phyloP scores from a whole-genome alignment of 1,140 invertebrate genomes.

The Brachionus sp. region DNA sequence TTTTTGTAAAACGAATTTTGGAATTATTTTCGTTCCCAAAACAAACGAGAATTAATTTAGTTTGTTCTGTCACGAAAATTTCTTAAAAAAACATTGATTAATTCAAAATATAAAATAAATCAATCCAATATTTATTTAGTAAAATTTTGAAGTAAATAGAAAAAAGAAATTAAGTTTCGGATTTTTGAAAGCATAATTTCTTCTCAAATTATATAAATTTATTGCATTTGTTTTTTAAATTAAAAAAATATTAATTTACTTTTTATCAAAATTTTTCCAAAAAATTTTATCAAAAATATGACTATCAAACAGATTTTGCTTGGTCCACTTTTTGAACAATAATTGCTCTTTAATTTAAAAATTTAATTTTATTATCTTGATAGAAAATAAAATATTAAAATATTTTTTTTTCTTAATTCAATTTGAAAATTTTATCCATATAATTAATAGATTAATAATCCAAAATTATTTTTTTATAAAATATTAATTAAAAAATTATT shows the following conservation, averaged over 20 bases:
- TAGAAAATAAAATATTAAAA: not conserved
- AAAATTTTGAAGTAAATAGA: not conserved
- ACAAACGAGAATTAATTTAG: not conserved
- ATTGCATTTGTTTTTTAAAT: too few species aligned
- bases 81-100: not conserved
- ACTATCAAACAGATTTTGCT: not conserved
- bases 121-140: not conserved
- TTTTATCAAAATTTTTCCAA: not conserved
- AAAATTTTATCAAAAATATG: not conserved
- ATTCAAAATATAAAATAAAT: not conserved
- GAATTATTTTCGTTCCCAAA: not conserved
- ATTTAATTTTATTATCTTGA: not conserved
- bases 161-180: not conserved
- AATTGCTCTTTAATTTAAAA: not conserved
- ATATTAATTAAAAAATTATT: not conserved
- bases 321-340: not conserved
- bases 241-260: too few species aligned
- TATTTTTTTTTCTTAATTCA: not conserved
- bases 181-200: not conserved
- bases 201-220: not conserved
- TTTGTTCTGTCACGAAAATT: not conserved
- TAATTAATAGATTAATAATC: not conserved
- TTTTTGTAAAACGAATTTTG: not conserved
- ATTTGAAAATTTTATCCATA: too few species aligned
- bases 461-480: not conserved